A percentile compares a stretch with the other conserved stretches of the same genome.
These are phyloP conservation scores for Apomyelois bistriatella DNA, from an alignment of 2,888 invertebrate species.

Conservation along the genomic window DNA sequence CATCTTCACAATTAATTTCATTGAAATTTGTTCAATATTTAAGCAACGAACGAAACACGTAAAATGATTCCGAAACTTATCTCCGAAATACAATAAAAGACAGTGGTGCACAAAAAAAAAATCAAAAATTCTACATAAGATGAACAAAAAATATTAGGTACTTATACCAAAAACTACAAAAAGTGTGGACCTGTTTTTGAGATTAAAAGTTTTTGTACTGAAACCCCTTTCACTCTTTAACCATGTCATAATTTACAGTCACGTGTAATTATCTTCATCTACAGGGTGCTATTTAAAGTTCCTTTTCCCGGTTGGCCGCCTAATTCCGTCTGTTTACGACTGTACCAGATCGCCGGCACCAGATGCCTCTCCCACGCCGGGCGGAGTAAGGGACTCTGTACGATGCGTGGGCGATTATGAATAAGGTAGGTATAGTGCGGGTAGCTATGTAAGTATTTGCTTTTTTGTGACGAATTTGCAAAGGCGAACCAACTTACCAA, in stretches of 20 bases:
- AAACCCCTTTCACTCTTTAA: background rate
- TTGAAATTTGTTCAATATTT: too few relatives aligned
- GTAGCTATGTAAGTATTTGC: background rate
- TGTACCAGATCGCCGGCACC: slow-evolving; percentile 54
- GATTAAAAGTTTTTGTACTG: background rate
- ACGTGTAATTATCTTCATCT: slow-evolving; percentile 1
- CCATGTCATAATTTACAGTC: slow-evolving; percentile 1
- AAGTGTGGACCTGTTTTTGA: too few relatives aligned
- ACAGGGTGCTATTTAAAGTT: slow-evolving; percentile 49
- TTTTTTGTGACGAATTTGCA: background rate
- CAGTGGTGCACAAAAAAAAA: too few relatives aligned
- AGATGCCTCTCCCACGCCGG: slow-evolving; percentile 70
- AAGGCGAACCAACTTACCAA: too few relatives aligned
- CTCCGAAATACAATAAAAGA: too few relatives aligned
- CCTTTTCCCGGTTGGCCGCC: slow-evolving; percentile 60
- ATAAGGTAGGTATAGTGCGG: background rate
- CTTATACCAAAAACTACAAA: too few relatives aligned
- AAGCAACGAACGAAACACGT: too few relatives aligned
- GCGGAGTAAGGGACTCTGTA: slow-evolving; percentile 4
- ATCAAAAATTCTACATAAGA: too few relatives aligned
- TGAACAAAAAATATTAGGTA: too few relatives aligned
- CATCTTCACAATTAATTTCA: too few relatives aligned
- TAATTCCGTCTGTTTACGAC: slow-evolving; percentile 74
- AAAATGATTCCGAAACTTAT: too few relatives aligned
- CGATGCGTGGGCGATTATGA: slow-evolving; percentile 24